These are phyloP conservation scores for Mantis religiosa DNA, from an alignment of 2,888 invertebrate genomes.

Conservation along the genomic window DNA sequence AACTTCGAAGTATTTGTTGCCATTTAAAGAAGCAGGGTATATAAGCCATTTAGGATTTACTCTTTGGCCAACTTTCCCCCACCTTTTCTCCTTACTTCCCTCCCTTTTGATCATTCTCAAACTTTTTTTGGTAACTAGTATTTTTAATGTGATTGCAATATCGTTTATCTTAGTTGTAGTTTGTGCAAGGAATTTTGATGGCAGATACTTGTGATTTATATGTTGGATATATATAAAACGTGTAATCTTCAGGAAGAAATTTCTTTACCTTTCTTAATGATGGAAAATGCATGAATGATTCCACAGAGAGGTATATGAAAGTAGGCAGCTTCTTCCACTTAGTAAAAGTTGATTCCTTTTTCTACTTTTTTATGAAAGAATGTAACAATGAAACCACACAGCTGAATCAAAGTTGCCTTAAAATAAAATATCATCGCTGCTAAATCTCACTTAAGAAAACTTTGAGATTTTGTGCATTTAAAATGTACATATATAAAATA, in stretches of 20 bases:
- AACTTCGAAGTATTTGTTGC: no score
- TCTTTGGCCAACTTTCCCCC: no score
- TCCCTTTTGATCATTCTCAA: no score
- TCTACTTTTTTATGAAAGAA: not conserved
- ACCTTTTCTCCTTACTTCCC: no score
- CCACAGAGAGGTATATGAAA: not conserved
- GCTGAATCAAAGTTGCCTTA: constrained; percentile 1
- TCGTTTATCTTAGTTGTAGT: not conserved
- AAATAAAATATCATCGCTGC: not conserved
- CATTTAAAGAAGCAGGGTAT: no score
- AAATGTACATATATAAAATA: not conserved
- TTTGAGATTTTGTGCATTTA: not conserved
- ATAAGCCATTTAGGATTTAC: no score
- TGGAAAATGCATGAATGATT: not conserved
- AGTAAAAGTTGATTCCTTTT: not conserved
- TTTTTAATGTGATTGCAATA: not conserved
- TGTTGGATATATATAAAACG: not conserved
- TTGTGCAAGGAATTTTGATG: not conserved
- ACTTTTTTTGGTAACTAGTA: no score
- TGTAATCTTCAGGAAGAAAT: not conserved
- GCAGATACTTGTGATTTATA: not conserved
- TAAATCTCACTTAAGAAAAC: not conserved
- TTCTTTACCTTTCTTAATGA: not conserved
- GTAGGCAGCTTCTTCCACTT: not conserved
- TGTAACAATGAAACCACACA: not conserved